A percentile compares a stretch with the other conserved stretches of the same genome.
Evolutionary conservation across 2,797 vertebrate genomes (phyloP).

Genomic region (Molossus alvarezi): DNA sequence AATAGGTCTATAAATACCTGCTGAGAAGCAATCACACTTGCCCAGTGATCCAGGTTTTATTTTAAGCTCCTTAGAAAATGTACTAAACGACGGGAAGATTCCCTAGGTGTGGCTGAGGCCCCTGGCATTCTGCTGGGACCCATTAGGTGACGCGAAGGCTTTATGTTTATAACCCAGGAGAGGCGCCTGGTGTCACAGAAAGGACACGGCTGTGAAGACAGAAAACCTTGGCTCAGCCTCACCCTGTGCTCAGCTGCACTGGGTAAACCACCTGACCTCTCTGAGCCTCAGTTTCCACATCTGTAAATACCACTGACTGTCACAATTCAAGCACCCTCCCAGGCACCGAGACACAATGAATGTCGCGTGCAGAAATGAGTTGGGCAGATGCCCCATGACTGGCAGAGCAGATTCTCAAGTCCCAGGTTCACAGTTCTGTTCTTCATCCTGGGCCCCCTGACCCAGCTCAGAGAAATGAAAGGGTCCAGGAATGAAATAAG

Average conservation of each 20-base stretch:
- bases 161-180: constrained; percentile 46
- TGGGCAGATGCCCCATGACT: too few species aligned
- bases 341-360: neutral
- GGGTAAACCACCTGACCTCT: neutral
- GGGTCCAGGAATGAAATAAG: neutral
- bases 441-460: neutral
- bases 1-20: constrained; percentile 67
- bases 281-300: constrained; percentile 17
- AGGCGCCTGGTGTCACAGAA: neutral
- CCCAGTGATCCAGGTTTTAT: constrained; percentile 68
- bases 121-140: constrained; percentile 47
- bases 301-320: neutral
- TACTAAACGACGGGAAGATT: neutral
- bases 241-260: neutral
- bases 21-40: constrained; percentile 62
- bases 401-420: neutral
- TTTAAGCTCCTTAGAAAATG: constrained; percentile 70
- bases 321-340: neutral
- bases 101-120: constrained; percentile 52
- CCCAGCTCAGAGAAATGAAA: neutral
- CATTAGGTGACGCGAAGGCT: neutral
- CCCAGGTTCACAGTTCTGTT: neutral
- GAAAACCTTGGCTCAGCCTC: neutral
- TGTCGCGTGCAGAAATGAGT: too few species aligned
- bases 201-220: neutral